Evolutionary conservation across 2,797 vertebrate species (phyloP).

Genomic region (Huso huso): DNA sequence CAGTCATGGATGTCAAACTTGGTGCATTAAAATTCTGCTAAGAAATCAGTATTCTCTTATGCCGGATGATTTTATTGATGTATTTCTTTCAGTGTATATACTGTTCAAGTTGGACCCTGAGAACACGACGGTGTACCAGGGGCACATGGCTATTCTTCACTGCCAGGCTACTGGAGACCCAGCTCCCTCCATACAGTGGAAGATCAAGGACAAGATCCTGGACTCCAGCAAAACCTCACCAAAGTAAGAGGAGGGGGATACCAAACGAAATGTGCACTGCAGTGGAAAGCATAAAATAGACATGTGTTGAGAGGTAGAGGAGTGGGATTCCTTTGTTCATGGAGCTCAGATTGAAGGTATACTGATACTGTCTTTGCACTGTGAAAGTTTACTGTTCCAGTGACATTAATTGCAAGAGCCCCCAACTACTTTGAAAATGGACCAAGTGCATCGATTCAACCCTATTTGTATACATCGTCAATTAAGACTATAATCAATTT

Average conservation of each 20-base stretch:
- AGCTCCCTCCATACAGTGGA: conserved; percentile 85
- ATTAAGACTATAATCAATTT: no score
- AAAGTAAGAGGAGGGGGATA: conserved; percentile 35
- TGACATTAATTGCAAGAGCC: no score
- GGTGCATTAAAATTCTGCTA: no score
- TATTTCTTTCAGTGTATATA: conserved; percentile 65
- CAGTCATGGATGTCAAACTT: no score
- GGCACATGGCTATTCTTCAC: conserved; percentile 84
- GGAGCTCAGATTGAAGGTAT: background rate
- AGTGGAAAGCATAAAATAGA: background rate
- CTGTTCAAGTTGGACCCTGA: conserved; percentile 85
- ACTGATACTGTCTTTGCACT: no score
- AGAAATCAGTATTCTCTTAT: background rate
- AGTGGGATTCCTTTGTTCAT: background rate
- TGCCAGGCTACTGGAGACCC: conserved; percentile 90
- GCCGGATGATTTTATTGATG: background rate
- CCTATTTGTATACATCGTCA: no score
- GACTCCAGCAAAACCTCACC: conserved; percentile 65
- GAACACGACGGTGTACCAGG: conserved; percentile 87
- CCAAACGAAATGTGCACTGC: background rate
- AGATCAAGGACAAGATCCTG: conserved; percentile 79
- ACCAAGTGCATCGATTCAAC: no score
- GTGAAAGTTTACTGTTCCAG: no score
- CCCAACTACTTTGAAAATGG: no score
- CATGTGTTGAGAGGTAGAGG: no score